A percentile compares a stretch with the other conserved stretches of the same genome.
Evolutionary conservation across 2,113 vertebrate genomes (phyloP).

Genomic region (Labrus mixtus): DNA sequence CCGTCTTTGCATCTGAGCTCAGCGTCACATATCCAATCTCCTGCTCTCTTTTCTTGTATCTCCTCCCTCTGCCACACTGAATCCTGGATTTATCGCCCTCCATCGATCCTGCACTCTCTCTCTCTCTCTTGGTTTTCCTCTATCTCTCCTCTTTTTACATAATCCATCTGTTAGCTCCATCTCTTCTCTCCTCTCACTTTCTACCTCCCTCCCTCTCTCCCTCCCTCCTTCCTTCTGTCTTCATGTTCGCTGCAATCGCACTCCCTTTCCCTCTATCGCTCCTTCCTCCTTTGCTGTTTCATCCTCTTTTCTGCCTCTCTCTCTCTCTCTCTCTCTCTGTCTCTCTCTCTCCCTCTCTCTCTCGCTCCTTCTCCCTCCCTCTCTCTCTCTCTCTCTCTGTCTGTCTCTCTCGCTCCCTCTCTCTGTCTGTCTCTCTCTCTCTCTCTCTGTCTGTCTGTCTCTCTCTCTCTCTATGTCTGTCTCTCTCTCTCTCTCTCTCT

Average conservation of each 20-base stretch:
- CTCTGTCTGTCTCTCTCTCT: background rate
- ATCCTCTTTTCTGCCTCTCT: constrained; percentile 17
- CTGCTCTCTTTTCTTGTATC: background rate
- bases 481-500: background rate
- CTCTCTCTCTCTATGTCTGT: constrained; percentile 25
- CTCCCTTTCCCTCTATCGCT: constrained; percentile 4
- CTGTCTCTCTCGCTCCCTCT: constrained; percentile 21
- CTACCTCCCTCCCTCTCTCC: constrained; percentile 11
- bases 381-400: background rate
- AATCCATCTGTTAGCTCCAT: constrained; percentile 22
- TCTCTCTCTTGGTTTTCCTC: background rate
- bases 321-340: background rate
- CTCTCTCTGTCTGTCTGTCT: constrained; percentile 11
- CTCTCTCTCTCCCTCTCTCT: constrained; percentile 18
- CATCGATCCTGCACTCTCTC: constrained; percentile 25
- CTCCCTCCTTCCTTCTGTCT: constrained; percentile 21
- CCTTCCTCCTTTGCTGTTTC: constrained; percentile 15
- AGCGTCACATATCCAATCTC: constrained; percentile 5
- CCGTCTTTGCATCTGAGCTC: constrained; percentile 16
- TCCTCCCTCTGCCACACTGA: constrained; percentile 12
- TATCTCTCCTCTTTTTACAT: constrained; percentile 21
- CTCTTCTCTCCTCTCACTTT: background rate
- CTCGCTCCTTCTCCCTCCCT: constrained; percentile 11
- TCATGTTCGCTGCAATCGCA: constrained; percentile 3
- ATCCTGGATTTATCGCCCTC: constrained; percentile 8